Evolutionary conservation across 2,113 vertebrate genomes (phyloP).

Genomic region (Myiopsitta monachus): DNA sequence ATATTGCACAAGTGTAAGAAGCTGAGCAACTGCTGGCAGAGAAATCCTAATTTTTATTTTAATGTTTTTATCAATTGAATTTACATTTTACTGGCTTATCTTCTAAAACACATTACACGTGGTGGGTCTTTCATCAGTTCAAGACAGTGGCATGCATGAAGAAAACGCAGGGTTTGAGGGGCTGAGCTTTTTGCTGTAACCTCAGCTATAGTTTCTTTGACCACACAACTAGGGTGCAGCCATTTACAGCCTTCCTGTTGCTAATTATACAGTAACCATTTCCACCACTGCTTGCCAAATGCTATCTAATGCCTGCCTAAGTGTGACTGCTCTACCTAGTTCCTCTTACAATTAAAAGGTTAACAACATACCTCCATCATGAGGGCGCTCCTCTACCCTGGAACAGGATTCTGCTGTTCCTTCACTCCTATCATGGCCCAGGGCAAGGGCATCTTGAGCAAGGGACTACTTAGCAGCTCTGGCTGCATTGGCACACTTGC

Average conservation of each 20-base stretch:
- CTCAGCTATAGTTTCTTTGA: not conserved
- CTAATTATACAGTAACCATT: not conserved
- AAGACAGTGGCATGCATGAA: not conserved
- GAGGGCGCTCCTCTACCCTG: not conserved
- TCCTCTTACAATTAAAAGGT: not conserved
- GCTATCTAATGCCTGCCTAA: accelerated
- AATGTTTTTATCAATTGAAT: not conserved
- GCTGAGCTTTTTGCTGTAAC: not conserved
- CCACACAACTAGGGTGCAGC: accelerated
- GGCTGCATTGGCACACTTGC: not conserved
- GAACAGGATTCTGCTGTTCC: not conserved
- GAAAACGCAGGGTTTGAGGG: not conserved
- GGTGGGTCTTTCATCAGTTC: not conserved
- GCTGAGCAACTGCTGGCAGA: not conserved
- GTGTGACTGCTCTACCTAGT: not conserved
- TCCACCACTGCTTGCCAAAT: not conserved
- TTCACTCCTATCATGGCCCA: not conserved
- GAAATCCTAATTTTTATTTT: not conserved
- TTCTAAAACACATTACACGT: not conserved
- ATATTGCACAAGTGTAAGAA: not conserved
- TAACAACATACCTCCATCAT: not conserved
- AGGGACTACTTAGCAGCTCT: not conserved
- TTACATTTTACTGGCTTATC: not conserved
- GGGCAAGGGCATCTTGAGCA: not conserved
- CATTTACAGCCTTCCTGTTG: not conserved